Evolutionary conservation across 2,113 vertebrate genomes (phyloP), one percentile per base, ranked within the genome.

Genomic region (Xenopus tropicalis): DNA sequence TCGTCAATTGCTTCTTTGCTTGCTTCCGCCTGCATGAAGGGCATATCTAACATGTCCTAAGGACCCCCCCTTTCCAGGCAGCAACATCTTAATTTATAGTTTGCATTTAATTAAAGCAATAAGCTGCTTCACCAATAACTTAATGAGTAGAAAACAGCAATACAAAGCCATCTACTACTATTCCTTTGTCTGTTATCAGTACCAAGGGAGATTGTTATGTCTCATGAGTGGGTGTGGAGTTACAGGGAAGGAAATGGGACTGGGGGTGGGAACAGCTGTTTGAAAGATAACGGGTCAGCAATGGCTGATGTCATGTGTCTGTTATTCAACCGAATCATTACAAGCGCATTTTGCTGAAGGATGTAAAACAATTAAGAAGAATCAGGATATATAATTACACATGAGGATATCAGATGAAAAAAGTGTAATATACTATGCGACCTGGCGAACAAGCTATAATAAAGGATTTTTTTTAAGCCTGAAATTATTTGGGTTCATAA

Each of bases 181-280:
- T 73, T 66, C 62, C 58, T 59, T 57, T 66, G 51, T 46, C 22
- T 48, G 46, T 17, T 48, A 48, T 48, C 46, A 14, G 46, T 48
- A 14, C 46, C 46, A 48, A 56, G 54, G 19, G 24, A 76, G 25
- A 68, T 63, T 76, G 73, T 69, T 56, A 44, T 69, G 66, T 69
- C 66, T 76, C 23, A 61, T 62, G 66, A 76, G 69, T 69, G 73
- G 73, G 73, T 76, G 73, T 62, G 66, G 66, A 76, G 48, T 22
- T 69, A 44, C 58, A 56, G 66, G 58, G 29, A 63, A 69, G 73
- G 59, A 56, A 61, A 69, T 56, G 48, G 69, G 69, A 61, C 24
- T 21, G 54, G 73, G 73, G 59, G 59, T 61, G 66, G 51, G 58
- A 69, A 58, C 43, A 62, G 54, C 24, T 22, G 25, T 20, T 43